Conservation (phyloP, 1,140 invertebrate species). For the Pogonus chalceus region DNA sequence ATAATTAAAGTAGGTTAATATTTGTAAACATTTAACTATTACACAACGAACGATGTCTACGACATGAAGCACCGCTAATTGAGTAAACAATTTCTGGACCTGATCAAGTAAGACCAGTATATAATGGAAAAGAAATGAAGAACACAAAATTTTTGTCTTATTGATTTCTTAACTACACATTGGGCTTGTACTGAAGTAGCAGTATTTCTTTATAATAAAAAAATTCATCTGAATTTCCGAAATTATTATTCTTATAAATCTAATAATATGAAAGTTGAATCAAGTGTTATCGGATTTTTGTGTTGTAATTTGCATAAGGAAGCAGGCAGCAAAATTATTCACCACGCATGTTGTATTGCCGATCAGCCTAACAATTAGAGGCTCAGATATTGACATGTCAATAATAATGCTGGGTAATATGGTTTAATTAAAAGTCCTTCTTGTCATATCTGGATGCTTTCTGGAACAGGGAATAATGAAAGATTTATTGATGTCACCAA, state of each 20-base stretch:
- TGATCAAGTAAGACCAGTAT: constrained; percentile 16
- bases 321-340: constrained; percentile 22
- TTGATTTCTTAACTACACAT: constrained; percentile 9
- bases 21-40: too few species aligned
- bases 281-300: constrained; percentile 18
- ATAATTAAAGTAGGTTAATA: too few species aligned
- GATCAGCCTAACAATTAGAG: constrained; percentile 18
- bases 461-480: constrained; percentile 17
- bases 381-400: constrained; percentile 21
- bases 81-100: constrained; percentile 17
- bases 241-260: constrained; percentile 20
- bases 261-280: constrained; percentile 15
- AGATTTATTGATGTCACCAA: too few species aligned
- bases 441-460: constrained; percentile 19
- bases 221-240: constrained; percentile 19
- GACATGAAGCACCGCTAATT: constrained; percentile 17
- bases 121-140: too few species aligned
- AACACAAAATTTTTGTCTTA: constrained; percentile 6
- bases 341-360: constrained; percentile 19
- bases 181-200: background rate
- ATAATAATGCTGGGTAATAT: constrained; percentile 23
- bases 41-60: constrained; percentile 17
- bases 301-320: constrained; percentile 21
- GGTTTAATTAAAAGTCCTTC: constrained; percentile 14
- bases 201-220: background rate